Base-by-base conservation (phyloP, 2,888 invertebrate genomes). In the Drosophila mimica region DNA sequence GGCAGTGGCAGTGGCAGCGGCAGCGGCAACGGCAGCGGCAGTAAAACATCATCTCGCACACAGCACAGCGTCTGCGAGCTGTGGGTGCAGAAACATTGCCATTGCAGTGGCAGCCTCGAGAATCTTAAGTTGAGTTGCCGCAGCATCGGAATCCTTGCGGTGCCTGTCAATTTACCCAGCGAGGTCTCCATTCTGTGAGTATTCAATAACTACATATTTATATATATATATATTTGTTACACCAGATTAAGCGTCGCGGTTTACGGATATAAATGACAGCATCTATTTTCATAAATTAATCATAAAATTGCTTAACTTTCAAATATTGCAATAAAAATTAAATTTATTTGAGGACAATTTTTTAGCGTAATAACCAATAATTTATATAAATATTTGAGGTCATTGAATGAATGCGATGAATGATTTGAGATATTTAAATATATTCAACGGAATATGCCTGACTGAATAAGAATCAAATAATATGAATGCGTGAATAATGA, bases 101-200 rank as follows among this genome's bases (percentile, higher is more conserved):
- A 93, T 49, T 93, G 93, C 74, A 89, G 86, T 13, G 93, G 93
- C 54, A 88, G 86, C 20, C 71, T 91, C 67, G 87, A 90, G 48
- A 91, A 91, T 62, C 79, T 93, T 40, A 90, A 92, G 60, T 80
- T 93, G 66, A 91, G 88, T 62, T 93, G 93, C 62, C 92, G 92
- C 59, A 90, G 91, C 66, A 88, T 93, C 56, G 93, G 92, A 20
- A 87, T 93, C 33, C 79, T 91, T 38, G 91, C 92, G 2, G 91
- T 93, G 70, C 93, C 93, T 20, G 84, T 91, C 65, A 92, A 93
- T 76, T 74, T 93, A 74, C 93, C 93, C 73, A 80, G 72, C 76
- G 91, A 92, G 70, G 89, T 92, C 67, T 73, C 91, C 33, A 81
- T 90, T 65, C 80, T 93, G 93, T 93, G 76, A 93, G 93, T 93